A percentile compares a stretch with the other conserved stretches of the same genome.
Evolutionary conservation across 2,888 invertebrate species (phyloP).

Genomic region (Drosophila incognita): DNA sequence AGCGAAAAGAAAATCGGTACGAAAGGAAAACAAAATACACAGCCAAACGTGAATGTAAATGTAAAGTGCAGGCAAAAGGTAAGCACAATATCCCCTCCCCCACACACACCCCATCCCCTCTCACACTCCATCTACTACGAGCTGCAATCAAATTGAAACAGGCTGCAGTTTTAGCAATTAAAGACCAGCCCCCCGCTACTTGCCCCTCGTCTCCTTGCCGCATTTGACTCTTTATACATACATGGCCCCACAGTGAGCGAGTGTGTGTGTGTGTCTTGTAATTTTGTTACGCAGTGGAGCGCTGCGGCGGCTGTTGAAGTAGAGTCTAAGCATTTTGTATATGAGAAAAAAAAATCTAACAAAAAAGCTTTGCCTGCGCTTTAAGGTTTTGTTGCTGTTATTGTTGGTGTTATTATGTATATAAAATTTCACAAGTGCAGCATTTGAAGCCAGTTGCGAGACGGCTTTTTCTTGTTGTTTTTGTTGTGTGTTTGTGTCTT

Average conservation of each 20-base stretch:
- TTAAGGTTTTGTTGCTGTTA: constrained; percentile 45
- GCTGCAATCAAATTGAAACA: constrained; percentile 59
- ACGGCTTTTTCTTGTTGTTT: constrained; percentile 20
- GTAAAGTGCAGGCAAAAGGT: constrained; percentile 66
- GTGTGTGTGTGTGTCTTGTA: constrained; percentile 57
- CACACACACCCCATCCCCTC: constrained; percentile 10
- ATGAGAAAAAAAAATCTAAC: constrained; percentile 33
- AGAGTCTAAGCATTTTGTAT: constrained; percentile 65
- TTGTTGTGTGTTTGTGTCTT: constrained; percentile 30
- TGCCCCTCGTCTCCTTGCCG: constrained; percentile 6
- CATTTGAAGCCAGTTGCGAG: constrained; percentile 60
- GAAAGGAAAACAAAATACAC: constrained; percentile 66
- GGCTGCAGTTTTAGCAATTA: constrained; percentile 62
- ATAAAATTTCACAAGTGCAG: constrained; percentile 66
- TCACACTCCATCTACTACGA: constrained; percentile 11
- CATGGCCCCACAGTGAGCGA: constrained; percentile 29
- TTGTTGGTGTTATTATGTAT: constrained; percentile 35
- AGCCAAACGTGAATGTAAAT: constrained; percentile 70
- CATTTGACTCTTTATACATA: constrained; percentile 17
- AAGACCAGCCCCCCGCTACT: constrained; percentile 48
- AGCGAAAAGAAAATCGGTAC: constrained; percentile 61
- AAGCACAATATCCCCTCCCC: constrained; percentile 50
- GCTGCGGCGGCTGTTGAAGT: constrained; percentile 59
- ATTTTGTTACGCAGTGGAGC: constrained; percentile 78
- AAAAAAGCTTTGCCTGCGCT: constrained; percentile 64